Evolutionary conservation across 30 jellyfish, hydroid and myxozoan genomes (phyloP).

Genomic region (Cassiopea xamachana): DNA sequence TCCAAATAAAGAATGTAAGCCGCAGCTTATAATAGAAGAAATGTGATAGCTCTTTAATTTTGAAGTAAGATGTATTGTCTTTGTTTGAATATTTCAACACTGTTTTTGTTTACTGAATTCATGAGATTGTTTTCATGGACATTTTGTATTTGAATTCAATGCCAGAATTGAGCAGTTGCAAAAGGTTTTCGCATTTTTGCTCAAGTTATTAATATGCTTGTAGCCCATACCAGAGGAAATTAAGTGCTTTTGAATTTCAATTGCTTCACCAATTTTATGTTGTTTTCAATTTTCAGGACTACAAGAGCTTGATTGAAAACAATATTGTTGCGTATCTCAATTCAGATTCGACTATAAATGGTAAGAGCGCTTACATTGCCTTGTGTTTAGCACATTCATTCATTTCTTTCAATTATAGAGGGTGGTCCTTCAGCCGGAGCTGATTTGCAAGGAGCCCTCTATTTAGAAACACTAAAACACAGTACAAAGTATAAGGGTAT

Average conservation of each 20-base stretch:
- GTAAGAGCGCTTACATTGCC: constrained; percentile 13
- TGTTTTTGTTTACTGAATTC: not conserved
- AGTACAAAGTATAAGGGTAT: too few species aligned
- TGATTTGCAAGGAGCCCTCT: too few species aligned
- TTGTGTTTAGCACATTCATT: not conserved
- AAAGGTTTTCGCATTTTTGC: too few species aligned
- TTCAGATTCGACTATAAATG: constrained; percentile 69
- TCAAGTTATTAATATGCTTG: not conserved
- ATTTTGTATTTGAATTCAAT: too few species aligned
- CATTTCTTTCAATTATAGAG: not conserved
- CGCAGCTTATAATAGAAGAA: too few species aligned
- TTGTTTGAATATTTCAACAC: not conserved
- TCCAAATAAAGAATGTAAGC: too few species aligned
- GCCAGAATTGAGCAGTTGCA: too few species aligned
- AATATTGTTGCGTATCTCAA: constrained; percentile 77
- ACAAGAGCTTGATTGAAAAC: constrained; percentile 52
- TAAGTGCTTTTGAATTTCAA: not conserved
- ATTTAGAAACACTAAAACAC: too few species aligned
- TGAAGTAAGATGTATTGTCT: too few species aligned
- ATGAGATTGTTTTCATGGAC: too few species aligned
- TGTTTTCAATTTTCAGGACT: constrained; percentile 44
- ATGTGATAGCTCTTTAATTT: too few species aligned
- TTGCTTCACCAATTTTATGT: not conserved
- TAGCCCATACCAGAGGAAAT: not conserved
- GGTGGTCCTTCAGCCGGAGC: too few species aligned